A percentile compares a stretch with the other conserved stretches of the same genome.
Conservation (phyloP, 2,113 vertebrate genomes). For the Python bivittatus region DNA sequence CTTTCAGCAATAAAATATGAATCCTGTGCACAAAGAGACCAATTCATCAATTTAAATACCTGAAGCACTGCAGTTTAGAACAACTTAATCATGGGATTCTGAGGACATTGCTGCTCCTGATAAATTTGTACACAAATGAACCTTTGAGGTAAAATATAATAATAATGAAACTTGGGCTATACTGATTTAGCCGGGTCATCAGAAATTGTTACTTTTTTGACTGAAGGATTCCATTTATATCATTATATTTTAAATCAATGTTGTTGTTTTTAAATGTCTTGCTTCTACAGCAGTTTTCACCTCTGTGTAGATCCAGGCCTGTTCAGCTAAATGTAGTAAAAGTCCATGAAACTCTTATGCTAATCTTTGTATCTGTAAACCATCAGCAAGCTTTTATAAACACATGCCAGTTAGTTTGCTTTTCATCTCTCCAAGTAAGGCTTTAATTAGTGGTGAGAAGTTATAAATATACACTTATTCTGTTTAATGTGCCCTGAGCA, state of each 20-base stretch:
- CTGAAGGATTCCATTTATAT: neutral
- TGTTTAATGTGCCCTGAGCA: neutral
- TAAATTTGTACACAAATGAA: neutral
- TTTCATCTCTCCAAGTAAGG: neutral
- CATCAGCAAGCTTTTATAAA: neutral
- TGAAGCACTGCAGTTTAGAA: neutral
- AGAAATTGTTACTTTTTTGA: neutral
- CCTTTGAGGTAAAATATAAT: neutral
- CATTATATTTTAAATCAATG: neutral
- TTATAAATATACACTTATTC: neutral
- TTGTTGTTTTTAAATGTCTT: neutral
- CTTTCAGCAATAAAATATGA: conserved; percentile 17
- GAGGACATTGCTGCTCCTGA: fast-evolving
- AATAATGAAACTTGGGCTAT: neutral
- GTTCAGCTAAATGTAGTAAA: neutral
- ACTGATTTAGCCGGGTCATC: neutral
- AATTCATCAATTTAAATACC: neutral
- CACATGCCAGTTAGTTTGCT: neutral
- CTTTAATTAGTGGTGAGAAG: neutral
- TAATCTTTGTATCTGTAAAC: neutral
- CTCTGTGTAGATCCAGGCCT: neutral
- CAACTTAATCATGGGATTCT: neutral
- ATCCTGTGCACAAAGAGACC: neutral
- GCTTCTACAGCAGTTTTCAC: neutral
- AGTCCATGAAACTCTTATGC: neutral